Evolutionary conservation across 2,113 vertebrate genomes (phyloP).

Genomic region (Pangasianodon hypophthalmus): DNA sequence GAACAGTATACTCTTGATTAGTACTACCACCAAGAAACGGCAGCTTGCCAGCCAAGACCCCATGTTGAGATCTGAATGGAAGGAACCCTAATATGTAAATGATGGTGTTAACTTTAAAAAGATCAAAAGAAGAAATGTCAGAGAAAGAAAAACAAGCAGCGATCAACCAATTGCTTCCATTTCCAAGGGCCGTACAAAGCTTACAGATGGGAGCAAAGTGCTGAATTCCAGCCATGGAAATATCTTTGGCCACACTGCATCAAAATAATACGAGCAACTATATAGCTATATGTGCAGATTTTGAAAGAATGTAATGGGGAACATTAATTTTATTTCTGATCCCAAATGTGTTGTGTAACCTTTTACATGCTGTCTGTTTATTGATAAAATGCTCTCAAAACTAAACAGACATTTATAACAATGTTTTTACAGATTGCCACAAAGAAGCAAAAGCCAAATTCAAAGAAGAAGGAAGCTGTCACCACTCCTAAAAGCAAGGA

Average conservation of each 20-base stretch:
- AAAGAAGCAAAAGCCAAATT: slow-evolving; percentile 44
- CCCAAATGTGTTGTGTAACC: background rate
- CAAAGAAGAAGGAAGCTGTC: background rate
- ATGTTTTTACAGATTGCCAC: slow-evolving; percentile 46
- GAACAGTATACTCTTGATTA: too few relatives aligned
- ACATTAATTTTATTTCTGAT: background rate
- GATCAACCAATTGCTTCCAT: too few relatives aligned
- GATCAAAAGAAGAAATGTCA: background rate
- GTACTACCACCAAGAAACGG: too few relatives aligned
- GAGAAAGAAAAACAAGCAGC: background rate
- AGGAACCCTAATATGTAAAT: too few relatives aligned
- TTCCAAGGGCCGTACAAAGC: background rate
- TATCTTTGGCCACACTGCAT: background rate
- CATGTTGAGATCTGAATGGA: too few relatives aligned
- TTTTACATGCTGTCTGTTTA: background rate
- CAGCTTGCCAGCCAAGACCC: too few relatives aligned
- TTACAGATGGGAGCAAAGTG: background rate
- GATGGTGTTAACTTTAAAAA: too few relatives aligned
- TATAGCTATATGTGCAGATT: background rate
- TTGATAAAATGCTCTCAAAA: background rate
- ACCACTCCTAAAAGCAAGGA: background rate
- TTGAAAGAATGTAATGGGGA: background rate
- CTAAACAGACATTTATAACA: background rate
- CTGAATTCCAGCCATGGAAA: background rate
- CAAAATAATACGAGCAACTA: background rate